Evolutionary conservation across 2,113 vertebrate species (phyloP), one percentile per base, ranked within the genome.

Genomic region (Leptobrachium leishanense): DNA sequence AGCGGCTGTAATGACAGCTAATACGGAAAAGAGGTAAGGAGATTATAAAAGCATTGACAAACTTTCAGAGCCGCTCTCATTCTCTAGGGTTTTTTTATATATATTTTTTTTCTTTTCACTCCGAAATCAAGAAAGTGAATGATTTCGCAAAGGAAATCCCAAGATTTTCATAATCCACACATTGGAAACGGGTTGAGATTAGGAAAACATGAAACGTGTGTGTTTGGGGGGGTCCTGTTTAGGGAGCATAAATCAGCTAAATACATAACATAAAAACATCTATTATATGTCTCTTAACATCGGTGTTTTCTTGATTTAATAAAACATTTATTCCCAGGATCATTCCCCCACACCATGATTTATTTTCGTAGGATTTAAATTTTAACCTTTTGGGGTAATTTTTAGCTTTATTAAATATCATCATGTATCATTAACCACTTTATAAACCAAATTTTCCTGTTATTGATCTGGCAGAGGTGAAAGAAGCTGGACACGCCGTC

Each of bases 211-310:
- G 39, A 77, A 42, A 67, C 50, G 40, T 40, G 89, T 4, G 86
- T 66, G 62, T 81, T 71, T 84, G 81, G 89, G 87, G 88, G 40
- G 43, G n/a, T n/a, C n/a, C n/a, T n/a, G 31, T 55, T 50, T 43
- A 43, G 41, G 79, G 85, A 81, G 72, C 74, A 81, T 85, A 83
- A 87, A 72, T 83, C 68, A 72, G 84, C 82, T 54, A 59, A 85
- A 84, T 85, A 86, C 85, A 84, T 85, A 77, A 59, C 55, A 41
- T 68, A 44, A 46, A 63, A 64, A 39, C 31, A 40, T 42, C 44
- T 2, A 31, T 50, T 31, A 71, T 31, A 71, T 78, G 69, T 79
- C 69, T 42, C 54, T 54, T 43, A 63, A 46, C 39, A 8, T 66
- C 46, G 72, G 15, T 66, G 55, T 62, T 63, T 78, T 71, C n/a